Conservation (phyloP, 2,888 invertebrate genomes). For the Pandemis corylana region DNA sequence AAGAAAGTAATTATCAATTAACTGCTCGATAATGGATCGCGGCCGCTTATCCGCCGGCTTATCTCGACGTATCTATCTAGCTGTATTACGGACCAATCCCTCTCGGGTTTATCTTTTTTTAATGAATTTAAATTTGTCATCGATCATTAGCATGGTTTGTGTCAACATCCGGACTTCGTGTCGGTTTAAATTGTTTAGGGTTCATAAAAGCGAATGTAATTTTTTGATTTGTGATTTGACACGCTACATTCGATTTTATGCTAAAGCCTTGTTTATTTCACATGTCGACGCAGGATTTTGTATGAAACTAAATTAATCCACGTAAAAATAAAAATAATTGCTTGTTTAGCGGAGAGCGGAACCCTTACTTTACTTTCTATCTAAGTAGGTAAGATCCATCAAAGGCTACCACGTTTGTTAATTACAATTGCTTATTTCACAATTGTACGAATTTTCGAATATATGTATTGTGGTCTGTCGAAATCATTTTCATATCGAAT, state of each 20-base stretch:
- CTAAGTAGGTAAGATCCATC: background rate
- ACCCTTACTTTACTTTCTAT: background rate
- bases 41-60: conserved; percentile 78
- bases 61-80: conserved; percentile 65
- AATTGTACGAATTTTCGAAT: background rate
- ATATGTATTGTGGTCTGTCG: background rate
- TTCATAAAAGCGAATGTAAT: too few species aligned
- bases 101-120: conserved; percentile 67
- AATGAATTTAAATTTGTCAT: conserved; percentile 69
- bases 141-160: conserved; percentile 59
- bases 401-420: conserved; percentile 6
- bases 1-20: conserved; percentile 85
- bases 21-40: conserved; percentile 83
- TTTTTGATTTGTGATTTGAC: too few species aligned
- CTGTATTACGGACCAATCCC: conserved; percentile 64
- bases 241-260: too few species aligned
- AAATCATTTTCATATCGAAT: conserved; percentile 11
- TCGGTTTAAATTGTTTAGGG: background rate
- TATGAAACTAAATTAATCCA: too few species aligned
- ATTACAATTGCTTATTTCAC: conserved; percentile 22
- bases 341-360: too few species aligned
- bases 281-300: too few species aligned
- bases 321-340: too few species aligned
- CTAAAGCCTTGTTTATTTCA: too few species aligned
- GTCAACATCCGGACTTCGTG: conserved; percentile 53